phyloP scores from a whole-genome alignment of 2,797 vertebrate genomes.

The Tapirus indicus region DNA sequence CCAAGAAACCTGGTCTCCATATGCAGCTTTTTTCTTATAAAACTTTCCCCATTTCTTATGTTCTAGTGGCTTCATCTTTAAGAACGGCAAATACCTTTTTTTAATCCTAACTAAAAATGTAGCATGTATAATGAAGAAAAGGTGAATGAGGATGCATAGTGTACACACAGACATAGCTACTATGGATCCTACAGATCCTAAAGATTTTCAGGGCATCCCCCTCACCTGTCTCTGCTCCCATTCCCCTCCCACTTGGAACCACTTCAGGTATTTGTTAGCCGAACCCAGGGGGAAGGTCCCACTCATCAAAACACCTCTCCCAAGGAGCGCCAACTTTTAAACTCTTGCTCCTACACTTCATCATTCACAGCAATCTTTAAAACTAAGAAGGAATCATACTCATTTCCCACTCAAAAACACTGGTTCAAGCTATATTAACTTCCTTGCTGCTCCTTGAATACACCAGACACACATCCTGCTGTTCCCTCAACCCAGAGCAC shows the following conservation, averaged over 20 bases:
- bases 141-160: neutral
- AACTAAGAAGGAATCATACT: neutral
- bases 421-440: neutral
- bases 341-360: neutral
- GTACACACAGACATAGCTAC: neutral
- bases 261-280: neutral
- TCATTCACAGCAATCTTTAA: conserved; percentile 16
- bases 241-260: neutral
- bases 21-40: neutral
- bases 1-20: neutral
- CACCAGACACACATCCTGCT: neutral
- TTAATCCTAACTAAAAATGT: neutral
- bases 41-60: conserved; percentile 17
- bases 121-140: neutral
- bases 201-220: neutral
- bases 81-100: neutral
- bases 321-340: neutral
- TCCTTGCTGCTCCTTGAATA: neutral
- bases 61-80: neutral
- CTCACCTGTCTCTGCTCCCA: neutral
- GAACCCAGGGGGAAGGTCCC: neutral
- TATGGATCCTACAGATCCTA: neutral
- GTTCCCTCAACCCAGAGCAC: neutral
- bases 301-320: neutral
- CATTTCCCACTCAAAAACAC: conserved; percentile 20